Base-by-base conservation (phyloP, 1,140 invertebrate genomes). In the Laupala kohalensis region DNA sequence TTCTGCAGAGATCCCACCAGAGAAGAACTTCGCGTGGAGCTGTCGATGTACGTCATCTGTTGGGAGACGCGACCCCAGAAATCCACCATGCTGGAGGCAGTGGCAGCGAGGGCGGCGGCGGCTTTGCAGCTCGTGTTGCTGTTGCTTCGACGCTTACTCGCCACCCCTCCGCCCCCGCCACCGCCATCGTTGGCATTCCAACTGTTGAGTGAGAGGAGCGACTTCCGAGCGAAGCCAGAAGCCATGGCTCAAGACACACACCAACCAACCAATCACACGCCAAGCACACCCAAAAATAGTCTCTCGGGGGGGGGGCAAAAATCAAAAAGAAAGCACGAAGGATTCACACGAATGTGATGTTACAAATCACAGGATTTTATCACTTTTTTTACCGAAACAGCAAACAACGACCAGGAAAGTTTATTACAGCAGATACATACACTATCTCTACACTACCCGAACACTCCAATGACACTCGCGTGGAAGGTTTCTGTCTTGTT, bases 31-130 rank as follows among this genome's bases (percentile, higher is more conserved):
- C 75, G 67, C 25, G 74, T 73, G 24, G 73, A 74, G 27, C 76
- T 76, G 71, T 79, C 78, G 67, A 79, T 79, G 73, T 77, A 79
- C 27, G 76, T 73, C 25, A 78, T 75, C 71, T 78, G 77, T 25
- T 77, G 77, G 3, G 76, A 76, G 15, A 79, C 76, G 66, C 76
- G 75, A 9, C 74, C 72, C 78, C 78, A 79, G 71, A 78, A 79
- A 71, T 79, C 76, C 23, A 66, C 70, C 63, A 66, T 65, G 53
- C 24, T 64, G 53, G 37, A 70, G 3, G 70, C 26, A 5, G 70
- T 53, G 15, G 63, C 53, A 15, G 63, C 63, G 25, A 71, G 70
- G 12, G 70, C 62, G 1, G 64, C 25, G 3, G 70, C 27, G 23
- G 70, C n/a, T 63, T 65, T 65, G 25, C 69, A 63, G 69, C 69